phyloP scores from a whole-genome alignment of 2,113 vertebrate species.

The Catharus bicknelli region DNA sequence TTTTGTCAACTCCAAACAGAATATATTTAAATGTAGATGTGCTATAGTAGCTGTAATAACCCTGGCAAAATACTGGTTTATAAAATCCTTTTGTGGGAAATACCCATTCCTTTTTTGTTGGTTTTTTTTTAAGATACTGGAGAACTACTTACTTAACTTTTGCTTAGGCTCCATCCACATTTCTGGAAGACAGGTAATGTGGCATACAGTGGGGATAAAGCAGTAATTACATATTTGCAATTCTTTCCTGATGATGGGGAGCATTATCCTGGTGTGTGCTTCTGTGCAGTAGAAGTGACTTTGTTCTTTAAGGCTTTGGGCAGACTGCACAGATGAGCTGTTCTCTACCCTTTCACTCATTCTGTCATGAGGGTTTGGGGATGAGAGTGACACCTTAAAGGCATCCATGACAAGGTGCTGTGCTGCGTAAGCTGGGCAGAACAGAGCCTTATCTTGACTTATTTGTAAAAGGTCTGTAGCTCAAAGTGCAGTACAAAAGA shows the following conservation, averaged over 20 bases:
- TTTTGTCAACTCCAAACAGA: not conserved
- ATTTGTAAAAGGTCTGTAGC: not conserved
- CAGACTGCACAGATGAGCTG: not conserved
- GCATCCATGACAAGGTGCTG: not conserved
- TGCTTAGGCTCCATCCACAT: not conserved
- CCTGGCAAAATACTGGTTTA: not conserved
- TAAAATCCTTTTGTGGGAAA: not conserved
- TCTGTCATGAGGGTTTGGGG: not conserved
- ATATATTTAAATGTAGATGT: conserved; percentile 17
- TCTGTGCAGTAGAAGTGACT: not conserved
- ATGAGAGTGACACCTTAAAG: not conserved
- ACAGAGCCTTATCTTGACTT: not conserved
- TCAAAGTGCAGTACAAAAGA: conserved; percentile 1
- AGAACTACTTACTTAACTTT: not conserved
- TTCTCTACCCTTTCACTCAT: not conserved
- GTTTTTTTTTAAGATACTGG: not conserved
- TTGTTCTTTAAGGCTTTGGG: not conserved
- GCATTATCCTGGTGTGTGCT: not conserved
- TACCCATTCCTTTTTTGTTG: not conserved
- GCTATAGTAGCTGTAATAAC: not conserved
- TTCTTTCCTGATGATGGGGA: conserved; percentile 47
- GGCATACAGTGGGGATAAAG: not conserved
- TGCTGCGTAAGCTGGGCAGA: not conserved
- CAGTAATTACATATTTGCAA: conserved; percentile 51
- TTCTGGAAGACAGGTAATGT: conserved; percentile 32